Percentiles rank a stretch among this genome's conserved stretches.
Evolutionary conservation across 2,888 invertebrate species (phyloP).

Genomic region (Anthophora plumipes): DNA sequence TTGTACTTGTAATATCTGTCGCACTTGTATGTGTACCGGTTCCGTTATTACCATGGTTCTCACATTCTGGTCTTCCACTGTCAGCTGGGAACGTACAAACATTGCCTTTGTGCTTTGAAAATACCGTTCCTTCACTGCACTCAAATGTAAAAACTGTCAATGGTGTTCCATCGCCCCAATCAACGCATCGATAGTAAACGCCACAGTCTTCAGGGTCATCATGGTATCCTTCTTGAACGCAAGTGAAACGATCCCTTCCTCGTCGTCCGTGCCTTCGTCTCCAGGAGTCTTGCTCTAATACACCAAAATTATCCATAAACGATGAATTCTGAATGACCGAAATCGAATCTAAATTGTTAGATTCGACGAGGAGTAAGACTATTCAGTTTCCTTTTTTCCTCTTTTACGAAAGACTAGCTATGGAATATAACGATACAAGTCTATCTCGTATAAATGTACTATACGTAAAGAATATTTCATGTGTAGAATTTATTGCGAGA

Average conservation of each 20-base stretch:
- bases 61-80: conserved; percentile 90
- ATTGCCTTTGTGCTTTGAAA: conserved; percentile 85
- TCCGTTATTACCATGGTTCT: conserved; percentile 85
- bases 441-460: not conserved
- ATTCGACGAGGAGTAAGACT: no score
- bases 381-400: no score
- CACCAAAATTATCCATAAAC: not conserved
- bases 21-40: conserved; percentile 32
- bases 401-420: not conserved
- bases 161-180: conserved; percentile 86
- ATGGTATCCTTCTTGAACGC: conserved; percentile 89
- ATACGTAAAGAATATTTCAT: conserved; percentile 4
- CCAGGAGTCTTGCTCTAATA: not conserved
- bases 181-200: conserved; percentile 91
- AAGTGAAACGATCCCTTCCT: conserved; percentile 82
- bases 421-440: not conserved
- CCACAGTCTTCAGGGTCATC: conserved; percentile 90
- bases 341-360: not conserved
- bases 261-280: conserved; percentile 18
- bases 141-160: conserved; percentile 88
- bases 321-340: not conserved
- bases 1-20: conserved; percentile 31
- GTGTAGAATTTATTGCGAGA: conserved; percentile 27
- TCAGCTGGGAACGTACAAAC: conserved; percentile 90
- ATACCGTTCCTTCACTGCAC: conserved; percentile 91